A percentile compares a stretch with the other conserved stretches of the same genome.
Conservation (phyloP, 2,888 invertebrate species). For the Dryocosmus kuriphilus region DNA sequence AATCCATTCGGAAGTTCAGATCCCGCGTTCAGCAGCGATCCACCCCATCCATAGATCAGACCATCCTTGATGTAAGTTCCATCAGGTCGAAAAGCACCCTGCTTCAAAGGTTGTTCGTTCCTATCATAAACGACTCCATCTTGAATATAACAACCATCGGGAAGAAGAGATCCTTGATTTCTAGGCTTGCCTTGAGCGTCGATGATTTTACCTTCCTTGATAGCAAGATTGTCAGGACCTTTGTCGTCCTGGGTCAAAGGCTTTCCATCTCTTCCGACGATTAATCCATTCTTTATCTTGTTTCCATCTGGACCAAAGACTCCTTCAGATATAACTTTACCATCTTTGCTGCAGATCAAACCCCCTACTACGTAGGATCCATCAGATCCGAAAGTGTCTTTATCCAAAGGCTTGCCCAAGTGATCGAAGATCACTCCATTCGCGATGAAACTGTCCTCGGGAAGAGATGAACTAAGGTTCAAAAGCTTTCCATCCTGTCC, state of each 20-base stretch:
- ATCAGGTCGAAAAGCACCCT: constrained; percentile 72
- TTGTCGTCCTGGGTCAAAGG: constrained; percentile 71
- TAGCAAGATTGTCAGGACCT: constrained; percentile 69
- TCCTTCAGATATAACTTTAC: constrained; percentile 68
- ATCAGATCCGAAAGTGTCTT: constrained; percentile 71
- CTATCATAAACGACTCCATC: constrained; percentile 70
- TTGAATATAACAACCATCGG: constrained; percentile 72
- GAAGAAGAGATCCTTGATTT: constrained; percentile 69
- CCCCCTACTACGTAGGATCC: constrained; percentile 72
- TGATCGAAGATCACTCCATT: constrained; percentile 72
- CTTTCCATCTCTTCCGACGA: constrained; percentile 71
- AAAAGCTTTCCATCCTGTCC: constrained; percentile 70
- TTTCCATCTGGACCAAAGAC: constrained; percentile 72
- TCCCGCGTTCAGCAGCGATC: constrained; percentile 70
- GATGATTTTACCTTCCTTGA: constrained; percentile 72
- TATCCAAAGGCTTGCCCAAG: constrained; percentile 66
- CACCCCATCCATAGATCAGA: constrained; percentile 72
- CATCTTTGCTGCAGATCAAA: constrained; percentile 68
- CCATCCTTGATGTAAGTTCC: constrained; percentile 73
- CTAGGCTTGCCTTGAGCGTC: constrained; percentile 67
- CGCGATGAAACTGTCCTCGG: constrained; percentile 70
- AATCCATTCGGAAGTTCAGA: constrained; percentile 67
- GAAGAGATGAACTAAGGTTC: constrained; percentile 67
- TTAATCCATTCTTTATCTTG: constrained; percentile 71
- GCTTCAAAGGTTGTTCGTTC: constrained; percentile 67